Conservation (phyloP, 2,113 vertebrate species). For the Mixornis gularis region DNA sequence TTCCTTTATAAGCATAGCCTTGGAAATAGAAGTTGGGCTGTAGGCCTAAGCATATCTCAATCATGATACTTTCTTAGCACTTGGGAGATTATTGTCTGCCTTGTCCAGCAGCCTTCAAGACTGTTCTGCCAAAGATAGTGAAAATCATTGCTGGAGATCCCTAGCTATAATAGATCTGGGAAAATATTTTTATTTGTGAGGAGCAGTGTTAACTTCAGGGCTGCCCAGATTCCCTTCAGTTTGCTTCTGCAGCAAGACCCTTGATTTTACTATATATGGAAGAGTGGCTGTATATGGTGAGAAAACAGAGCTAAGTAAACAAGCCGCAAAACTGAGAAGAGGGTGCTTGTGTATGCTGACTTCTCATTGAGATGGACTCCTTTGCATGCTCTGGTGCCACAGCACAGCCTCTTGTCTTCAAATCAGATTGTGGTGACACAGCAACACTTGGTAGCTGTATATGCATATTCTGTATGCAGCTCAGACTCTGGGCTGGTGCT, state of each 20-base stretch:
- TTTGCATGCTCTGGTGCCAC: background rate
- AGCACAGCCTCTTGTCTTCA: background rate
- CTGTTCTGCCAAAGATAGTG: background rate
- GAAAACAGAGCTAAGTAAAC: background rate
- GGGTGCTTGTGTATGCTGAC: background rate
- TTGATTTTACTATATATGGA: conserved; percentile 15
- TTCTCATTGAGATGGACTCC: background rate
- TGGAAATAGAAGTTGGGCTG: background rate
- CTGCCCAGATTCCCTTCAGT: background rate
- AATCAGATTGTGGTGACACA: background rate
- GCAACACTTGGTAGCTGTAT: background rate
- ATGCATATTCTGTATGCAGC: background rate
- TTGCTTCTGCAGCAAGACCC: background rate
- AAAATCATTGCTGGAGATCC: background rate
- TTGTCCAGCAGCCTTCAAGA: background rate
- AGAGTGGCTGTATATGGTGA: background rate
- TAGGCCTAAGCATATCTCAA: background rate
- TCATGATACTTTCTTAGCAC: background rate
- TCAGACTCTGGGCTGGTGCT: background rate
- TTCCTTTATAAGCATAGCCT: background rate
- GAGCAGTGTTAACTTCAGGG: background rate
- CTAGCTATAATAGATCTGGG: background rate
- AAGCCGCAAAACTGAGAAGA: background rate
- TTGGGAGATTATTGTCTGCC: background rate
- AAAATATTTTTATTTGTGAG: background rate